phyloP scores from a whole-genome alignment of 2,888 invertebrate species.

The Galeopsomyia nigrocyanea region DNA sequence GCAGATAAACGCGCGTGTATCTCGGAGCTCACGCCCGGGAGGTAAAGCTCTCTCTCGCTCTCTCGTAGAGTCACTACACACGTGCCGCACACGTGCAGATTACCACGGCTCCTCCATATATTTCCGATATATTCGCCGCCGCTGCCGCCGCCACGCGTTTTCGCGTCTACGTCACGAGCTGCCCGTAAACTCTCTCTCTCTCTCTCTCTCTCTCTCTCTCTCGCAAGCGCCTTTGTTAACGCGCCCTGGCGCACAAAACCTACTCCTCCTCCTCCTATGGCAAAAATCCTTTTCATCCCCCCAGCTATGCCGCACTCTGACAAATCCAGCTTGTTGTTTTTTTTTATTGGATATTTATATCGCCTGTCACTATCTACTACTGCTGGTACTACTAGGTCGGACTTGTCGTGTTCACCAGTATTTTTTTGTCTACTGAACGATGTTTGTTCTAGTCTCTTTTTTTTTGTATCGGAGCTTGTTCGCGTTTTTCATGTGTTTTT shows the following conservation, averaged over 20 bases:
- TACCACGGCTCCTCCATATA: constrained; percentile 42
- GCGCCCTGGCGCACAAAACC: too few species aligned
- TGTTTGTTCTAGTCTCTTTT: too few species aligned
- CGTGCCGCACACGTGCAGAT: constrained; percentile 38
- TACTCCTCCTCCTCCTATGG: not conserved
- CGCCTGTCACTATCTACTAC: not conserved
- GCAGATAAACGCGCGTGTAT: not conserved
- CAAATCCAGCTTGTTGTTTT: constrained; percentile 40
- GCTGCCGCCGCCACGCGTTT: constrained; percentile 40
- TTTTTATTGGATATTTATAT: constrained; percentile 28
- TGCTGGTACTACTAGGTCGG: too few species aligned
- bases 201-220: not conserved
- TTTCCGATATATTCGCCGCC: constrained; percentile 40
- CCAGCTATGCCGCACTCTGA: not conserved
- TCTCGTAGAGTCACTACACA: not conserved
- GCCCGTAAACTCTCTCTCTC: constrained; percentile 53
- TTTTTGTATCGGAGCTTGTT: too few species aligned
- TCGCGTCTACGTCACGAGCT: constrained; percentile 57
- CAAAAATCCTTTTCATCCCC: constrained; percentile 38
- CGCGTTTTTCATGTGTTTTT: too few species aligned
- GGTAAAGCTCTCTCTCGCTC: too few species aligned
- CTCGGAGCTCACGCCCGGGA: too few species aligned
- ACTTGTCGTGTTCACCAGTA: too few species aligned
- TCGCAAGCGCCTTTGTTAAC: constrained; percentile 5
- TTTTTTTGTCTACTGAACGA: too few species aligned